Evolutionary conservation across 2,888 invertebrate genomes (phyloP), one percentile per base, ranked within the genome.

Genomic region (Thymelicus lineola): DNA sequence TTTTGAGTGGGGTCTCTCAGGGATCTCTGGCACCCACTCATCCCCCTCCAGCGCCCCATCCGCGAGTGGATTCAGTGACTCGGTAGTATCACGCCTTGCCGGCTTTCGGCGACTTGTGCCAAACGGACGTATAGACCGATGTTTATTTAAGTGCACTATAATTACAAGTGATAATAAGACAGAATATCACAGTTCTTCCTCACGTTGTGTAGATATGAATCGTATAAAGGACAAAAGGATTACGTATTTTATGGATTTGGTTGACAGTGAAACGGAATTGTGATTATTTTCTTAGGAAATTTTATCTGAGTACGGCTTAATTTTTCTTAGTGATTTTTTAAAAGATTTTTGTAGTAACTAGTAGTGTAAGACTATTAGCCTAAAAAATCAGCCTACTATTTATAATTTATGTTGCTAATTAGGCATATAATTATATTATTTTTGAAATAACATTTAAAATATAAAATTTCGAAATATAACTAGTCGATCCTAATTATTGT

Each of bases 41-140:
- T 50, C 87, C 90, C 0, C 92, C 92, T 5, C 91, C 91, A 0
- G 90, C 90, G 9, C 90, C 90, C 1, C 89, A 91, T 73, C 88
- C 90, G 10, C 85, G 93, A 45, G 81, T 89, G 5, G 93, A 93
- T 75, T 91, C 93, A 64, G 87, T 93, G 72, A 92, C 93, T 45
- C 91, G 93, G 93, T 93, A 93, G 93, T 93, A 93, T 90, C 89
- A 88, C 86, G 93, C 92, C 82, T 81, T 92, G 92, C 93, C 93
- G 92, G 85, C 82, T 81, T 92, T 93, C 93, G 93, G 92, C 86
- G 91, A 93, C 79, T 80, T 93, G 93, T 93, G 93, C 93, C 93
- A 93, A 93, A 93, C 93, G 82, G 93, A 93, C 87, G 93, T 93
- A 82, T 93, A 89, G 84, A 89, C 85, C 80, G 80, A 80, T 75